phyloP scores from a whole-genome alignment of 2,888 invertebrate genomes.

The Sarcophaga variegata region DNA sequence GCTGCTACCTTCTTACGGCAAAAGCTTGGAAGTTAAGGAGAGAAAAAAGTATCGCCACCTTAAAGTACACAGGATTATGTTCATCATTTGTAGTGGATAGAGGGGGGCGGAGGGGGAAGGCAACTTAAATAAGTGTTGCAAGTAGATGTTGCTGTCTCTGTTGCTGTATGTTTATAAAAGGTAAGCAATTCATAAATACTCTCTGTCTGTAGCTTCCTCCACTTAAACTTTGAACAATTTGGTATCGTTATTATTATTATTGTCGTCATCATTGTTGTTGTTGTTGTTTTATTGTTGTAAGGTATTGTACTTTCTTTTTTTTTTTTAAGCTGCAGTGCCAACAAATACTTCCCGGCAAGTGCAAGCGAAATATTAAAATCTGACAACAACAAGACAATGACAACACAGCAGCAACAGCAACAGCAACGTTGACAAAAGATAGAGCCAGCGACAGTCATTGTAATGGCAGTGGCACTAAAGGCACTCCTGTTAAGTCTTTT shows the following conservation, averaged over 20 bases:
- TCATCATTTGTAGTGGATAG: background rate
- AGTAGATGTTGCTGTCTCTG: background rate
- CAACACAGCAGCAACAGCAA: background rate
- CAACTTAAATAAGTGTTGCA: too few relatives aligned
- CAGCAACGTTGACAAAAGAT: conserved; percentile 38
- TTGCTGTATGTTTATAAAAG: background rate
- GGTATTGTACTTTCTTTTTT: conserved; percentile 24
- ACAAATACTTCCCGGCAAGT: conserved; percentile 28
- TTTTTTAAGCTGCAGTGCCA: conserved; percentile 41
- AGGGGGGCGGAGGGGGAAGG: background rate
- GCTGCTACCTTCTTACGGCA: too few relatives aligned
- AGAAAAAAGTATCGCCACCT: background rate
- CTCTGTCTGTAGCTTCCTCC: background rate
- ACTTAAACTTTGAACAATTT: conserved; percentile 59
- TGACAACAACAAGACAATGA: conserved; percentile 41
- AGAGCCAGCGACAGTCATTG: conserved; percentile 13
- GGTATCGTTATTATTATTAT: conserved; percentile 5
- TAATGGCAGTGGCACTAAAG: conserved; percentile 3
- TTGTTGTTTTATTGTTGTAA: background rate
- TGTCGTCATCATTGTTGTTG: background rate
- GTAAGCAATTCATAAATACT: conserved; percentile 41
- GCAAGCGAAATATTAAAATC: conserved; percentile 45
- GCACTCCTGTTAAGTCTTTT: background rate
- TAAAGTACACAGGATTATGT: conserved; percentile 35
- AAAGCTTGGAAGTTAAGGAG: too few relatives aligned